A percentile compares a stretch with the other conserved stretches of the same genome.
Evolutionary conservation across 2,888 invertebrate species (phyloP).

Genomic region (Agonopterix heracliana): DNA sequence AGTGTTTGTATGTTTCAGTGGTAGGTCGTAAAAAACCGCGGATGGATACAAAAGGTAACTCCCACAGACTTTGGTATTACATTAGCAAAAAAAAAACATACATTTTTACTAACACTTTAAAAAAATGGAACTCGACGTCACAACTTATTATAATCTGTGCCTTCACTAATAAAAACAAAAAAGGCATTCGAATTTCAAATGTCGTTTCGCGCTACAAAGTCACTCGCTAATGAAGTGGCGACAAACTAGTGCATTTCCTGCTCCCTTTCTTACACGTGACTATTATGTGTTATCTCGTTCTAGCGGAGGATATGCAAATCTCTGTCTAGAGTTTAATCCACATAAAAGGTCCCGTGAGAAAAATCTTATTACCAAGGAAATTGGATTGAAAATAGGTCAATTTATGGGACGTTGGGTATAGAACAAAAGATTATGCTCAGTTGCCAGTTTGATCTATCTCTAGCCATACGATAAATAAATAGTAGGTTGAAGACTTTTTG

Average conservation of each 20-base stretch:
- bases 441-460: conserved; percentile 41
- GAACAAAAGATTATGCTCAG: conserved; percentile 26
- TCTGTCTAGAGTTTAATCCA: not conserved
- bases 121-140: no score
- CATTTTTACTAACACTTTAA: no score
- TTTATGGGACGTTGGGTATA: no score
- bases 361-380: conserved; percentile 19
- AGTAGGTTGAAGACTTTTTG: conserved; percentile 27
- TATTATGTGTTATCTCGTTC: not conserved
- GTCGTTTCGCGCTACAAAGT: not conserved
- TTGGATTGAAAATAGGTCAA: conserved; percentile 3
- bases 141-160: no score
- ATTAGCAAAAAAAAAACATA: no score
- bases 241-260: not conserved
- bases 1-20: no score
- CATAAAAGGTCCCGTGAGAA: conserved; percentile 24
- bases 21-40: no score
- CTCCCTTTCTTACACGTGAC: not conserved
- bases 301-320: conserved; percentile 3
- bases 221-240: conserved; percentile 5
- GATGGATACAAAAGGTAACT: no score
- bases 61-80: no score
- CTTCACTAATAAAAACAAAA: no score
- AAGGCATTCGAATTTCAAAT: no score
- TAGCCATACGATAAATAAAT: no score